Evolutionary conservation across 2,797 vertebrate species (phyloP).

Genomic region (Notoglanidium macrostoma): DNA sequence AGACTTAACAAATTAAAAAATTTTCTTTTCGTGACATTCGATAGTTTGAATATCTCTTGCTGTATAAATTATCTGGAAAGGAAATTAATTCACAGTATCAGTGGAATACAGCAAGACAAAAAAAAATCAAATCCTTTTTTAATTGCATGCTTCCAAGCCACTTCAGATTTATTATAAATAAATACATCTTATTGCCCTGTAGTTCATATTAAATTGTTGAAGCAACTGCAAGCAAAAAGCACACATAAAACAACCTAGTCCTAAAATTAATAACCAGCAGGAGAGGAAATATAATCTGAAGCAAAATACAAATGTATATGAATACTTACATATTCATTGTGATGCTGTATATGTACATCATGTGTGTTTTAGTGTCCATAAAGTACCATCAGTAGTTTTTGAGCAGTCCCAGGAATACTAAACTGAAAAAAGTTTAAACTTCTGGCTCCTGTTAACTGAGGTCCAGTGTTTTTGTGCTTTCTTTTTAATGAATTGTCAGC

Average conservation of each 20-base stretch:
- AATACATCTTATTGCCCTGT: background rate
- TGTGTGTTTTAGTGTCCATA: no score
- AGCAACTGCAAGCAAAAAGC: background rate
- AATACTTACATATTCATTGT: background rate
- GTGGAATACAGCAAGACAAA: background rate
- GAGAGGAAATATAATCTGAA: background rate
- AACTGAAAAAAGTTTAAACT: background rate
- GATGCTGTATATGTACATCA: background rate
- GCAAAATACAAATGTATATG: background rate
- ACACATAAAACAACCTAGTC: background rate
- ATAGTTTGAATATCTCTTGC: background rate
- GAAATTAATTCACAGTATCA: background rate
- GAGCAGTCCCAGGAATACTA: background rate
- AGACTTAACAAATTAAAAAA: background rate
- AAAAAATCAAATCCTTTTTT: background rate
- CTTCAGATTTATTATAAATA: background rate
- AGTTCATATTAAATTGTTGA: background rate
- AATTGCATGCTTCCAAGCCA: background rate
- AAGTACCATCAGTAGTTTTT: background rate
- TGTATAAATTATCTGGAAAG: background rate
- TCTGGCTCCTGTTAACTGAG: background rate
- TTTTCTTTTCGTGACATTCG: no score
- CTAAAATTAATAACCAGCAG: background rate
- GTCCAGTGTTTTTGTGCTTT: constrained; percentile 6
- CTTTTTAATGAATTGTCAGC: background rate